Base-by-base conservation (phyloP, 2,113 vertebrate species). In the Gallinago paraguaiae region DNA sequence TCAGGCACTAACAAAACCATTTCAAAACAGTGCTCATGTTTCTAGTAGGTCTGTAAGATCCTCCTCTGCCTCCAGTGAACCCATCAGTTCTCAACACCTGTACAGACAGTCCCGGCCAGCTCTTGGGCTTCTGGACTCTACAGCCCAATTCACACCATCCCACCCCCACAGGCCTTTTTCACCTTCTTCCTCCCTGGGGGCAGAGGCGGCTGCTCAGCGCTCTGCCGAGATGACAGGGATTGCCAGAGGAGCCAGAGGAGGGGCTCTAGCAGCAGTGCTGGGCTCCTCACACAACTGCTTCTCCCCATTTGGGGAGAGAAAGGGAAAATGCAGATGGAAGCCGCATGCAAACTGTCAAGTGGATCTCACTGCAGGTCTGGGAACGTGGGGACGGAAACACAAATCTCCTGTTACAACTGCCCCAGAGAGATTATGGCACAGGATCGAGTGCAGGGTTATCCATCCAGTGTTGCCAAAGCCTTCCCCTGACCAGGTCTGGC, bases 321-420 rank as follows among this genome's bases (percentile, higher is more conserved):
- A 89, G 39, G 37, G 22, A 51, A 54, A 92, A 91, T 50, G 82
- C 82, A 94, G 87, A 96, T 96, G 87, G 90, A 82, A 93, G 88
- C 59, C 3, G 4, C 88, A 22, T 13, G 75, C 54, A 53, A 97
- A 75, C 90, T 82, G 88, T 93, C 87, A 94, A 1, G 4, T 84
- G 90, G 78, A 90, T 94, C 90, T 69, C 13, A 0, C 74, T 85
- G 85, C 82, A 89, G 78, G 82, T 60, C 75, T 69, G 75, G 35
- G 45, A 86, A 72, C 10, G 5, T 0, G 6, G 88, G 70, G 63
- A 90, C 53, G 76, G 12, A 88, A 85, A 93, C 85, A 22, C 6
- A 41, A 88, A 82, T 50, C 65, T 78, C 50, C 78, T 69, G 35
- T n/a, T 61, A 83, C 63, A 65, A 30, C 41, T 57, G 84, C 65